phyloP scores from a whole-genome alignment of 2,888 invertebrate genomes.

The Nasonia oneida region DNA sequence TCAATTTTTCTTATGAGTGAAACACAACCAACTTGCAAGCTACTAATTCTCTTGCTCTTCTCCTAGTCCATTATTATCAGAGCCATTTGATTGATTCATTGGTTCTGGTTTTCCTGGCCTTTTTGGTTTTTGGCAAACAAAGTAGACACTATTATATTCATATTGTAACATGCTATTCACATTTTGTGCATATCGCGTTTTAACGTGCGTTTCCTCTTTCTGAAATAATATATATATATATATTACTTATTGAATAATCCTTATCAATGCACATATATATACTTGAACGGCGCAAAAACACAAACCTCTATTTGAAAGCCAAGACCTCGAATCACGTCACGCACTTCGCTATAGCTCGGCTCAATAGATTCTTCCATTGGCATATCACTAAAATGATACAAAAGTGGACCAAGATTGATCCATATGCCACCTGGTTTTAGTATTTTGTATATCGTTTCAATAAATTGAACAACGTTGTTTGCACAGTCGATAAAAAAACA shows the following conservation, averaged over 20 bases:
- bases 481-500: slow-evolving; percentile 99
- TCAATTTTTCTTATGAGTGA: slow-evolving; percentile 61
- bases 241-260: slow-evolving; percentile 23
- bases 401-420: slow-evolving; percentile 94
- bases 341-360: slow-evolving; percentile 92
- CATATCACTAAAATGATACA: slow-evolving; percentile 94
- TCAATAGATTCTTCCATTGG: slow-evolving; percentile 94
- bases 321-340: slow-evolving; percentile 88
- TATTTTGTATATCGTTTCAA: slow-evolving; percentile 94
- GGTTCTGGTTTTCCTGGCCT: slow-evolving; percentile 63
- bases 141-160: slow-evolving; percentile 94
- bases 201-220: slow-evolving; percentile 89
- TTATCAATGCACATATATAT: slow-evolving; percentile 13
- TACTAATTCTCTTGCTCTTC: slow-evolving; percentile 69
- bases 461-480: slow-evolving; percentile 95
- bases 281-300: slow-evolving; percentile 25
- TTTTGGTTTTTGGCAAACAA: slow-evolving; percentile 91
- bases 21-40: slow-evolving; percentile 58
- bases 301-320: slow-evolving; percentile 90
- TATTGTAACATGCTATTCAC: slow-evolving; percentile 95
- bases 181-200: slow-evolving; percentile 95
- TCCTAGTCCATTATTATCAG: slow-evolving; percentile 71
- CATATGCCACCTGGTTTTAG: slow-evolving; percentile 94
- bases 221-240: slow-evolving; percentile 75
- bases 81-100: slow-evolving; percentile 71